A percentile compares a stretch with the other conserved stretches of the same genome.
phyloP scores from a whole-genome alignment of 1,140 invertebrate species.

The Zaprionus taronus region DNA sequence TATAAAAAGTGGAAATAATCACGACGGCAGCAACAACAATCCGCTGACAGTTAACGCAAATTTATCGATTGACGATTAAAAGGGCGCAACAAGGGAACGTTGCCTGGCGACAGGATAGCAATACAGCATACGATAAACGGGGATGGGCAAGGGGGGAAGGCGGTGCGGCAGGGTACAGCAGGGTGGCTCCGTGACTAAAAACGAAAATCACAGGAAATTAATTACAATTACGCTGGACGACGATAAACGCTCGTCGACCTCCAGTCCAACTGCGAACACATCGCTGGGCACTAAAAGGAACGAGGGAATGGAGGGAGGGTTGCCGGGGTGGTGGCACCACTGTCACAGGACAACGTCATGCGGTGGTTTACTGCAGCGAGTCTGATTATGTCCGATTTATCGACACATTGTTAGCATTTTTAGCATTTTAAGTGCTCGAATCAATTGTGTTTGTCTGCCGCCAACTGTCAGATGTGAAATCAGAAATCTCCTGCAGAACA shows the following conservation, averaged over 20 bases:
- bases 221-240: conserved; percentile 74
- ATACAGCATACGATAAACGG: conserved; percentile 7
- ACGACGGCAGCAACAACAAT: conserved; percentile 46
- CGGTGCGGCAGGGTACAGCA: background rate
- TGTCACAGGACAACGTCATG: conserved; percentile 41
- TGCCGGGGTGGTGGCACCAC: background rate
- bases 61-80: conserved; percentile 82
- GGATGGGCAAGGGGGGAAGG: background rate
- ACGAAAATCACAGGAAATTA: conserved; percentile 82
- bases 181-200: conserved; percentile 37
- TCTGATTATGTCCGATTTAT: conserved; percentile 53
- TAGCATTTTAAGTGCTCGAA: conserved; percentile 72
- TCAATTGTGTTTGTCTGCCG: conserved; percentile 49
- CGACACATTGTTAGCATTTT: conserved; percentile 63
- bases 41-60: conserved; percentile 79
- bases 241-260: conserved; percentile 26
- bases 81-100: conserved; percentile 44
- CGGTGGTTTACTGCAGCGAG: conserved; percentile 58
- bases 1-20: conserved; percentile 44
- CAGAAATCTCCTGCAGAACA: conserved; percentile 22
- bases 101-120: conserved; percentile 36
- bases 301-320: background rate
- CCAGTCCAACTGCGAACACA: conserved; percentile 12
- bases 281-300: background rate
- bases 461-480: conserved; percentile 31